A percentile compares a stretch with the other conserved stretches of the same genome.
Evolutionary conservation across 2,797 vertebrate genomes (phyloP).

Genomic region (Erpetoichthys calabaricus): DNA sequence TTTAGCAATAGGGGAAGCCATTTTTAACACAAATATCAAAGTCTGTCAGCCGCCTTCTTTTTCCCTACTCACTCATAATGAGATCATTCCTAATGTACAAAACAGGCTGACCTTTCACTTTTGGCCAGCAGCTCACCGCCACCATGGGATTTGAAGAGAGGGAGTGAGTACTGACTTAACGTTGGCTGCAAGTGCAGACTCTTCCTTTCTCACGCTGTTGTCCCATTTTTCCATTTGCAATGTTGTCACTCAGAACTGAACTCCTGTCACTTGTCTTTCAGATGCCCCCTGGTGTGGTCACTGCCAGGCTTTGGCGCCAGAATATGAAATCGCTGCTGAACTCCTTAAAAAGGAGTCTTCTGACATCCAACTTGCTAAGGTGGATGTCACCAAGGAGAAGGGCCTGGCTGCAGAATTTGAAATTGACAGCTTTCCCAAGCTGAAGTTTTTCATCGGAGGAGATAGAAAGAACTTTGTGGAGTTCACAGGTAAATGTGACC

Average conservation of each 20-base stretch:
- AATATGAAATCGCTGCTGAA: conserved; percentile 52
- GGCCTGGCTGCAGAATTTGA: conserved; percentile 59
- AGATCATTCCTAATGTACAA: too few species aligned
- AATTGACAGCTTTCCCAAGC: conserved; percentile 48
- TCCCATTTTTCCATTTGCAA: neutral
- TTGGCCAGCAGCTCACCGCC: too few species aligned
- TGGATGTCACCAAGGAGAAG: conserved; percentile 52
- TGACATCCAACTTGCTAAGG: conserved; percentile 53
- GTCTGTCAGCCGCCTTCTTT: too few species aligned
- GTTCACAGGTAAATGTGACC: conserved; percentile 48
- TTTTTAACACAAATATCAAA: too few species aligned
- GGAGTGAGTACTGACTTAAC: neutral
- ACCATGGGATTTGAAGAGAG: neutral
- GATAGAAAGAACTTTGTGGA: conserved; percentile 51
- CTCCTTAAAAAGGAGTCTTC: conserved; percentile 42
- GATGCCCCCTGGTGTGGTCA: conserved; percentile 77
- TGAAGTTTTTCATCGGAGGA: conserved; percentile 65
- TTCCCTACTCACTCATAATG: too few species aligned
- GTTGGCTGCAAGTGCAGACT: neutral
- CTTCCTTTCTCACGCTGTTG: neutral
- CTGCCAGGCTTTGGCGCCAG: conserved; percentile 59
- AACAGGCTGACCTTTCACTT: too few species aligned
- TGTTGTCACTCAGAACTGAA: neutral
- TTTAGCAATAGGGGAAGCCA: too few species aligned
- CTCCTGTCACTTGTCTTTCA: conserved; percentile 21